Evolutionary conservation across 2,797 vertebrate species (phyloP).

Genomic region (Alauda arvensis): DNA sequence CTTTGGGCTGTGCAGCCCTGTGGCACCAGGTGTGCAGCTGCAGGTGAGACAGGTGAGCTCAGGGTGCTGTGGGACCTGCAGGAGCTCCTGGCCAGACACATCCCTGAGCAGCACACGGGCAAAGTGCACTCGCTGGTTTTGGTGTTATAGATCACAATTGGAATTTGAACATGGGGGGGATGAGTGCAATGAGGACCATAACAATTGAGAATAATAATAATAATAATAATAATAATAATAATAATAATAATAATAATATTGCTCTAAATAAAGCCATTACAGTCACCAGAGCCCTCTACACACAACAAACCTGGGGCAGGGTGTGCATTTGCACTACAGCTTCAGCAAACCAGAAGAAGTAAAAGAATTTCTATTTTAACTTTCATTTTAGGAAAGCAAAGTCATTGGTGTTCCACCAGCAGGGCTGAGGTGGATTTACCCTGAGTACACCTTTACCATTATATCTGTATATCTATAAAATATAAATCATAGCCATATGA

Average conservation of each 20-base stretch:
- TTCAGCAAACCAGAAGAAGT: not conserved
- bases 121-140: accelerated
- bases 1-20: accelerated
- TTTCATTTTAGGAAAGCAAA: not conserved
- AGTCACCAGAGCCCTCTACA: not conserved
- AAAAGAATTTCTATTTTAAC: not conserved
- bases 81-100: not conserved
- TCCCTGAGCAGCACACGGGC: not conserved
- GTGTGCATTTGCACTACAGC: not conserved
- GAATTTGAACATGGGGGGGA: not conserved
- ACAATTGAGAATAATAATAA: not conserved
- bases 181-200: accelerated
- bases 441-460: not conserved
- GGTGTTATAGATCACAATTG: not conserved
- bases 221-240: no score
- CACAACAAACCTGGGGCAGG: not conserved
- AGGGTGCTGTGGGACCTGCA: accelerated
- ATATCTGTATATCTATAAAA: not conserved
- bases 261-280: not conserved
- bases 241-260: not conserved
- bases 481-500: not conserved
- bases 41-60: accelerated
- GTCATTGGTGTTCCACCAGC: not conserved
- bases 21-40: not conserved
- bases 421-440: not conserved